A percentile compares a stretch with the other conserved stretches of the same genome.
Conservation (phyloP, 2,797 vertebrate genomes). For the Garrulus glandarius region DNA sequence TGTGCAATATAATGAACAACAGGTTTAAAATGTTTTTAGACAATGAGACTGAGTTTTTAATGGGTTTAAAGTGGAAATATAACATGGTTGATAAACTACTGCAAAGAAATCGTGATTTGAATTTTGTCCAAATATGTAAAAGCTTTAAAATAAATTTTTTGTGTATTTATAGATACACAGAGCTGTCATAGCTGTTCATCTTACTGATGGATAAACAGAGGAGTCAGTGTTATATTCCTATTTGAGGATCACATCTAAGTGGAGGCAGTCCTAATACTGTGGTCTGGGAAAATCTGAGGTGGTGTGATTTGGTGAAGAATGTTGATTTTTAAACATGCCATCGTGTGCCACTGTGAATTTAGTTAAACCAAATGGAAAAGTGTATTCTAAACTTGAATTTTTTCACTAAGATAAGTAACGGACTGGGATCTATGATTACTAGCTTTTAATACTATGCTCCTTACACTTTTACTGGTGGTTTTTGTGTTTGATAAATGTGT, state of each 20-base stretch:
- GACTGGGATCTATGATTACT: background rate
- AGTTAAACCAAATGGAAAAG: background rate
- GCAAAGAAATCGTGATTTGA: background rate
- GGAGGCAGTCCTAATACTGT: background rate
- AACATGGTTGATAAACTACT: background rate
- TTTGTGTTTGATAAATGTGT: background rate
- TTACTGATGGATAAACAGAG: background rate
- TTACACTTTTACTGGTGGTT: background rate
- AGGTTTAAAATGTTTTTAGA: background rate
- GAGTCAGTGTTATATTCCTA: background rate
- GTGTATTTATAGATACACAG: background rate
- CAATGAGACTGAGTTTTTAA: background rate
- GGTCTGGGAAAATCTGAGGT: background rate
- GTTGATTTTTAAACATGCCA: background rate
- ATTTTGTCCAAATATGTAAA: background rate
- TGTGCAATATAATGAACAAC: background rate
- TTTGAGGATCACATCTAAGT: background rate
- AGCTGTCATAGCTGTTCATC: background rate
- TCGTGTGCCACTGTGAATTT: background rate
- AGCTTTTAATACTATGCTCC: background rate
- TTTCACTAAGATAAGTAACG: background rate
- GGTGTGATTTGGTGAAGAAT: background rate
- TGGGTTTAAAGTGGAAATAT: background rate
- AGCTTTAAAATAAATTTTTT: background rate
- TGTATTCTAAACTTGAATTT: fast-evolving